Conservation (phyloP, 1,140 invertebrate genomes). For the Bathynomus jamesi region DNA sequence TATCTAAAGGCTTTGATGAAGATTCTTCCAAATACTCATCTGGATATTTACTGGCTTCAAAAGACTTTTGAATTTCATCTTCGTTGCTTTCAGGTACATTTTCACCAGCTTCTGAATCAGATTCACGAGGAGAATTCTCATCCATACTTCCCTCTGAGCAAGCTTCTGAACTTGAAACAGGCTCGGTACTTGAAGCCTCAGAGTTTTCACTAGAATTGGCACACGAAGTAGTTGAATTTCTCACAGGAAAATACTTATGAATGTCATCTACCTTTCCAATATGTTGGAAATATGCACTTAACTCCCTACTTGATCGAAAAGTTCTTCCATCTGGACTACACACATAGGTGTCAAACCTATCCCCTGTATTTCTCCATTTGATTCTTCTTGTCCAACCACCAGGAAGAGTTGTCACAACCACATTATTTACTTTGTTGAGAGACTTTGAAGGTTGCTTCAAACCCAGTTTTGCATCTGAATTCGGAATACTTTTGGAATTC, state of each 20-base stretch:
- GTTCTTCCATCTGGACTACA: slow-evolving; percentile 34
- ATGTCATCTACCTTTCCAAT: slow-evolving; percentile 37
- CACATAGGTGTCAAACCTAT: slow-evolving; percentile 32
- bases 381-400: slow-evolving; percentile 32
- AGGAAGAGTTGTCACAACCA: slow-evolving; percentile 29
- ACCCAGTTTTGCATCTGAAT: not conserved
- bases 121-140: slow-evolving; percentile 25
- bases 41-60: too few species aligned
- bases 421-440: slow-evolving; percentile 13
- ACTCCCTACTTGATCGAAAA: slow-evolving; percentile 28
- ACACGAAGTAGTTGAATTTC: slow-evolving; percentile 18
- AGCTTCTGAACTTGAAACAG: slow-evolving; percentile 30
- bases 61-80: too few species aligned
- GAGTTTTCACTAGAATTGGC: slow-evolving; percentile 33
- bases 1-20: not conserved
- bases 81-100: too few species aligned
- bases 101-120: slow-evolving; percentile 14
- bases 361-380: slow-evolving; percentile 23
- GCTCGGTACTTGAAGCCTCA: slow-evolving; percentile 33
- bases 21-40: too few species aligned
- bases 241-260: slow-evolving; percentile 34
- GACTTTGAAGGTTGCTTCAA: not conserved
- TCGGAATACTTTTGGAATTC: not conserved
- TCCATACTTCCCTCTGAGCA: slow-evolving; percentile 27
- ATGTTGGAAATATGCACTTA: slow-evolving; percentile 27